phyloP scores from a whole-genome alignment of 2,113 vertebrate genomes.

The Amblyornis subalaris region DNA sequence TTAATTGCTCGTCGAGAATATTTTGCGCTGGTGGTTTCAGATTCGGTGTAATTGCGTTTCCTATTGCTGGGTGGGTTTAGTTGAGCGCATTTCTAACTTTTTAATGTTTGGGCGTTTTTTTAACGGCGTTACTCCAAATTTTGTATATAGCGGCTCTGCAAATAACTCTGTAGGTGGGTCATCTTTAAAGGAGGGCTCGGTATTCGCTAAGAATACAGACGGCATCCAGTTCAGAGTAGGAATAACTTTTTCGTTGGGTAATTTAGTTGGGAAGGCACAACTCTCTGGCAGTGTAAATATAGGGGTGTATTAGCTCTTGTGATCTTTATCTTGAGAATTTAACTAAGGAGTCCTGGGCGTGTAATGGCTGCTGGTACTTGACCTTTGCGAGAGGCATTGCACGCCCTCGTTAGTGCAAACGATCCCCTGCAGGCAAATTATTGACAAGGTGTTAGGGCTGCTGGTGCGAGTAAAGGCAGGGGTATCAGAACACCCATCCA shows the following conservation, averaged over 20 bases:
- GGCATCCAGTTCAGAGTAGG: too few relatives aligned
- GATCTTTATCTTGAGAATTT: not conserved
- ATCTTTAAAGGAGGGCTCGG: not conserved
- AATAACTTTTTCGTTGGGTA: not conserved
- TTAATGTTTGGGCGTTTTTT: not conserved
- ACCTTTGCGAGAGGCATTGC: accelerated
- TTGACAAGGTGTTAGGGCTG: accelerated
- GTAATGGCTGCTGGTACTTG: accelerated
- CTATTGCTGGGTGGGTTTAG: not conserved
- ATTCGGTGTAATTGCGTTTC: not conserved
- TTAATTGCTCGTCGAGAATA: not conserved
- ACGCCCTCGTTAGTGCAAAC: accelerated
- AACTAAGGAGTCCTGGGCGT: accelerated
- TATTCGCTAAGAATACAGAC: not conserved
- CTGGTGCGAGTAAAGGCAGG: accelerated
- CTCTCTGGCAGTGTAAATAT: accelerated
- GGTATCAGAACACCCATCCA: accelerated
- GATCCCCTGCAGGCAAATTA: not conserved
- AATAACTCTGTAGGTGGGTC: too few relatives aligned
- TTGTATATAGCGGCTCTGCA: not conserved
- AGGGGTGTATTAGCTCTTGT: accelerated
- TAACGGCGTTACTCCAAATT: accelerated
- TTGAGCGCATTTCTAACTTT: not conserved
- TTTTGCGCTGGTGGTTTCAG: not conserved
- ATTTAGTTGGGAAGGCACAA: accelerated